Base-by-base conservation (phyloP, 2,113 vertebrate genomes). In the Sylvia atricapilla region DNA sequence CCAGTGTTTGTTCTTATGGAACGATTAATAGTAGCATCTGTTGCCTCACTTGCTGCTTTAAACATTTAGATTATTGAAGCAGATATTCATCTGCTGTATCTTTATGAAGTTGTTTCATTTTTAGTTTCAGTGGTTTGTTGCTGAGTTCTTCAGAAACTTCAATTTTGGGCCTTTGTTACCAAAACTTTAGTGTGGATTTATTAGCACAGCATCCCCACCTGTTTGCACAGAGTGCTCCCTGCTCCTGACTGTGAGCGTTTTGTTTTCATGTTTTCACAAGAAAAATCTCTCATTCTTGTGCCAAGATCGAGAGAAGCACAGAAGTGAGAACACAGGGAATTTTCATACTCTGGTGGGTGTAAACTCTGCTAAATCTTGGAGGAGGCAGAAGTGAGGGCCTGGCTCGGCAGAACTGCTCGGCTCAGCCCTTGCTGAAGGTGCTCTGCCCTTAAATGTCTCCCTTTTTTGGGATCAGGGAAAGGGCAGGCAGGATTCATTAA, bases 191-290 rank as follows among this genome's bases (percentile, higher is more conserved):
- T 39, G n/a, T 30, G 25, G 22, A 7, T 66, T 60, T 60, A 13
- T 56, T 89, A 12, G 11, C 4, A 6, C 18, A 76, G 39, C 12
- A 33, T 70, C 46, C 25, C 28, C 24, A 2, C 1, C 1, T 47
- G 6, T 46, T 67, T 64, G n/a, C 41, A 33, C 14, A 11, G 0
- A 1, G 35, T 18, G 11, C 37, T 70, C 19, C 0, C 2, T 59
- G 33, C 72, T 75, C 5, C 14, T 10, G 14, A 6, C 3, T n/a
- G 41, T 56, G 52, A 67, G 28, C 25, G 22, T 28, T 83, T 88
- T 7, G 6, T 49, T 72, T 27, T 62, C 37, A 9, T 58, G 22
- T 67, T 79, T 50, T 33, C 28, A n/a, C 15, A 10, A n/a, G 55
- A 46, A 78, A 89, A 37, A 15, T 0, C 2, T 0, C 15, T 81